A percentile compares a stretch with the other conserved stretches of the same genome.
Evolutionary conservation across 1,140 invertebrate species (phyloP).

Genomic region (Cydia pomonella): DNA sequence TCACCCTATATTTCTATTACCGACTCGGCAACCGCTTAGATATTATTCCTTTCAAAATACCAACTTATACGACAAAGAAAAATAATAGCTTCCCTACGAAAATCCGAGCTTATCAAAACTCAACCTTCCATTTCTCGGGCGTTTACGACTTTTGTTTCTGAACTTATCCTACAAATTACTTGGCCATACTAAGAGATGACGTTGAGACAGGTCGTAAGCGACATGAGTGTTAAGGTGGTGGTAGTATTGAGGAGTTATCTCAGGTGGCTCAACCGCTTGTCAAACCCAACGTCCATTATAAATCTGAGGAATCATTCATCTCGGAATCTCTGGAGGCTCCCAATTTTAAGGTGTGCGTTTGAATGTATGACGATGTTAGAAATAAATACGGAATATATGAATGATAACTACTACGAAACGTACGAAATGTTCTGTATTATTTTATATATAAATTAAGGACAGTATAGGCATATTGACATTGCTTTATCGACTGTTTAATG

Average conservation of each 20-base stretch:
- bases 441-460: too few species aligned
- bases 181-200: background rate
- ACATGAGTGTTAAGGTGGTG: background rate
- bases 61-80: background rate
- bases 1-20: background rate
- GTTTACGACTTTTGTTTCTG: background rate
- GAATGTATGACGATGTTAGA: too few species aligned
- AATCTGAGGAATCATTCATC: background rate
- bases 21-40: background rate
- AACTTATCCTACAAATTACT: background rate
- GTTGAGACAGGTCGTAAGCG: background rate
- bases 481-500: too few species aligned
- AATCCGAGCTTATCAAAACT: background rate
- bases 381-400: too few species aligned
- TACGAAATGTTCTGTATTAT: too few species aligned
- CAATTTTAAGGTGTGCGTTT: background rate
- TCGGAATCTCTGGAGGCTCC: background rate
- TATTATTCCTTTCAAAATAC: constrained; percentile 3
- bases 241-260: background rate
- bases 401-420: too few species aligned
- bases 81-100: background rate
- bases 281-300: background rate
- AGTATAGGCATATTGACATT: too few species aligned
- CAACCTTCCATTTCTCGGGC: background rate
- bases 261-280: background rate